Evolutionary conservation across 2,888 invertebrate species (phyloP).

Genomic region (Rotaria socialis): DNA sequence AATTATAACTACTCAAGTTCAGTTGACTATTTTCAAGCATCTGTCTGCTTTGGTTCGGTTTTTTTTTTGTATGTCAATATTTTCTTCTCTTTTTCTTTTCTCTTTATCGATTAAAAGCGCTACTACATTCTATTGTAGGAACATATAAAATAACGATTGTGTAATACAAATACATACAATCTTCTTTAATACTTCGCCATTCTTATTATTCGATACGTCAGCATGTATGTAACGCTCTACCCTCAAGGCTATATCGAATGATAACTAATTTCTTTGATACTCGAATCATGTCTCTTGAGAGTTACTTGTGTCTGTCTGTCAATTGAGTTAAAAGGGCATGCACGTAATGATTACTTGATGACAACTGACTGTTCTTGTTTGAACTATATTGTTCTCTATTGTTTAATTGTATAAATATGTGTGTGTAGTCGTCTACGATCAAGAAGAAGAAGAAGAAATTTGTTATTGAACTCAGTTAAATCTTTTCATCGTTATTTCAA

Average conservation of each 20-base stretch:
- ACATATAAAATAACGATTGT: conserved; percentile 10
- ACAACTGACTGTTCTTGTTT: not conserved
- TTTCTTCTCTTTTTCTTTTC: not conserved
- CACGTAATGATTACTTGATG: not conserved
- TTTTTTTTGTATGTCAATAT: not conserved
- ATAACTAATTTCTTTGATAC: conserved; percentile 23
- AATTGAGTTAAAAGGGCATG: not conserved
- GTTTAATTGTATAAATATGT: not conserved
- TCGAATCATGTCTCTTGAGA: conserved; percentile 21
- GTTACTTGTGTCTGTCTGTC: not conserved
- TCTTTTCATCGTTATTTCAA: not conserved
- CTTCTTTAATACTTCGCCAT: conserved; percentile 5
- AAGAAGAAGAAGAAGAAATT: not conserved
- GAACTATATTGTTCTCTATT: not conserved
- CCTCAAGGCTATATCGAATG: conserved; percentile 1
- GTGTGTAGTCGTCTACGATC: not conserved
- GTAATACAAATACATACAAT: conserved; percentile 12
- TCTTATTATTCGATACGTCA: conserved; percentile 7
- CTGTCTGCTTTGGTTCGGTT: not conserved
- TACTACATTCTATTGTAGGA: not conserved
- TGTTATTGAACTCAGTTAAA: not conserved
- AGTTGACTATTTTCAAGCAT: not conserved
- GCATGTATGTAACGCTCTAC: not conserved
- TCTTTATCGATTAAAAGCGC: not conserved
- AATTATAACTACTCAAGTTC: not conserved